Evolutionary conservation across 2,113 vertebrate genomes (phyloP), one percentile per base, ranked within the genome.

Genomic region (Symphodus melops): DNA sequence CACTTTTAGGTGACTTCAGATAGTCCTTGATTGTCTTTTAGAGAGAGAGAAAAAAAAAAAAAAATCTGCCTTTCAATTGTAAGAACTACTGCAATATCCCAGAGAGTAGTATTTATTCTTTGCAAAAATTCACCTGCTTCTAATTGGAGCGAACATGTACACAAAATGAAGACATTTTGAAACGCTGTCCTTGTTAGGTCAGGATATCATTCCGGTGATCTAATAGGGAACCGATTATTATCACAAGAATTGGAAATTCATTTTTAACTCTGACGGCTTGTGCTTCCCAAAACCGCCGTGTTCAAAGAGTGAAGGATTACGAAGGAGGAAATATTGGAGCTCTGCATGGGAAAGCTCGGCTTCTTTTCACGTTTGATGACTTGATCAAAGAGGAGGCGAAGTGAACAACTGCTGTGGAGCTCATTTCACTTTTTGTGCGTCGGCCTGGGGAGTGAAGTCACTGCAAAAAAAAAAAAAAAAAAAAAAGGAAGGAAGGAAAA

Each of bases 371-470:
- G 60, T 64, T 72, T 75, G 68, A 81, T 84, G 71, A 48, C 77
- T 81, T 64, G 78, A 91, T 91, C 90, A 91, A 89, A 91, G 84
- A 49, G 39, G 20, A 33, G 52, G 52, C 51, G 64, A 17, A 17
- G 79, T 72, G 83, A 89, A 86, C 83, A 73, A 90, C 81, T 91
- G 88, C 46, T 68, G 56, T 36, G 78, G 23, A 76, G 55, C 54
- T 60, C 53, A 49, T 67, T 67, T 42, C n/a, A 57, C 53, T 9
- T 51, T 58, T 23, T 12, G 7, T 8, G 33, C 13, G n/a, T 9
- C 20, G 39, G 25, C 5, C 10, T 33, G 28, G 28, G 28, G 28
- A 33, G 5, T 33, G 28, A 33, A 33, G 28, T 33, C 62, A n/a
- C 1, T 14, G 21, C 44, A 17, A 5, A 28, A 19, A 41, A 14